A percentile compares a stretch with the other conserved stretches of the same genome.
These are phyloP conservation scores for Lacerta agilis DNA, from an alignment of 2,797 vertebrate genomes.

Conservation along the genomic window DNA sequence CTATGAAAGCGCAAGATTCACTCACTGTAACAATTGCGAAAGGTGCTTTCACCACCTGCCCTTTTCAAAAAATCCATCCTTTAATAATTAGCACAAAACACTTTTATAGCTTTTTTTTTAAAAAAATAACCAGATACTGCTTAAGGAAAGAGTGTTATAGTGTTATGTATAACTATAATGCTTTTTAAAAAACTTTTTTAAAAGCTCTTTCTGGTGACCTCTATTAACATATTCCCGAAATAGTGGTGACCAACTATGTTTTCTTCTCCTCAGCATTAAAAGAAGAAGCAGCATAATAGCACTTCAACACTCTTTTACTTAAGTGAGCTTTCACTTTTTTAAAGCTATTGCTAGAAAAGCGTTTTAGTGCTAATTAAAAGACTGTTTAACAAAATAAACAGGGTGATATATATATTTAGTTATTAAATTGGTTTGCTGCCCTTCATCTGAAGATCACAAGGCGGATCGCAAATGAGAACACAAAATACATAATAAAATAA, in stretches of 20 bases:
- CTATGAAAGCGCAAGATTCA: background rate
- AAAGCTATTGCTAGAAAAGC: background rate
- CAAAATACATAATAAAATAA: no score
- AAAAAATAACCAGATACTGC: no score
- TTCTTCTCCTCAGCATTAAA: background rate
- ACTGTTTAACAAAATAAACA: background rate
- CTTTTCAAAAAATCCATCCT: background rate
- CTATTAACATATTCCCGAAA: background rate
- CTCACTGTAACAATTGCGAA: background rate
- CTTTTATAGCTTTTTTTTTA: background rate
- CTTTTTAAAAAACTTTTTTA: background rate
- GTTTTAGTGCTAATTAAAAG: background rate
- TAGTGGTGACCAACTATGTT: background rate
- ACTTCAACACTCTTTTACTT: background rate
- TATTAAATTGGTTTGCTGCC: no score
- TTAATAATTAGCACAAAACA: background rate
- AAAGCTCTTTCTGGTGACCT: background rate
- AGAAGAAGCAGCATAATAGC: background rate
- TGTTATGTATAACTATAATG: background rate
- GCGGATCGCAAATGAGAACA: no score
- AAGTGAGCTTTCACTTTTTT: background rate
- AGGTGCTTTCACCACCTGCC: background rate
- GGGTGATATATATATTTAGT: background rate
- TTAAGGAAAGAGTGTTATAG: background rate
- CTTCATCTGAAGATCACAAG: no score